These are phyloP conservation scores for Pristionchus entomophagus DNA, from an alignment of 2,888 invertebrate genomes.

Conservation along the genomic window DNA sequence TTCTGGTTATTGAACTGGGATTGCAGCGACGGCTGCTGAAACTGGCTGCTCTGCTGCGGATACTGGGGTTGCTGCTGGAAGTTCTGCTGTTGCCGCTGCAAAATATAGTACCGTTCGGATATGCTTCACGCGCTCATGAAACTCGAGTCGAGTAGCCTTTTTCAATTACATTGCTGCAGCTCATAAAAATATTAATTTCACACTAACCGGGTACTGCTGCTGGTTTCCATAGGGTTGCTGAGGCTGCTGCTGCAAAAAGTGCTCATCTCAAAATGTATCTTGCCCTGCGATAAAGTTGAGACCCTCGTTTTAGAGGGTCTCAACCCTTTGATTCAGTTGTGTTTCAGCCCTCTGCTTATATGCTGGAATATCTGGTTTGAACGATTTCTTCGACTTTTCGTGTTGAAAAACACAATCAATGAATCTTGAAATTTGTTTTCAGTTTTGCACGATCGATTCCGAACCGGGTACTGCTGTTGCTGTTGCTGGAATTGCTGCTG, in stretches of 20 bases:
- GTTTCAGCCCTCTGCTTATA: background rate
- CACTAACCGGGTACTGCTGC: background rate
- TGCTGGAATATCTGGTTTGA: background rate
- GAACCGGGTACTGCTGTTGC: conserved; percentile 10
- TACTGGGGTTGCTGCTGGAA: background rate
- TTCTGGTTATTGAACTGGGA: too few relatives aligned
- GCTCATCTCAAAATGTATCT: too few relatives aligned
- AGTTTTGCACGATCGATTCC: background rate
- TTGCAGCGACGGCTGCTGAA: background rate
- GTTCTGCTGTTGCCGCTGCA: conserved; percentile 5
- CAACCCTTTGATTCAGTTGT: background rate
- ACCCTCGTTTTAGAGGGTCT: too few relatives aligned
- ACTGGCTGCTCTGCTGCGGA: background rate
- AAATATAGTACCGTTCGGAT: background rate
- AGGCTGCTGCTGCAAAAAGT: background rate
- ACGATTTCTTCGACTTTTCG: background rate
- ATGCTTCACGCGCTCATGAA: too few relatives aligned
- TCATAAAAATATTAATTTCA: background rate
- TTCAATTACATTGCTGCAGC: too few relatives aligned
- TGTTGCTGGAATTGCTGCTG: conserved; percentile 30
- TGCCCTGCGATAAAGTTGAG: too few relatives aligned
- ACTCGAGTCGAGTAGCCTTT: too few relatives aligned
- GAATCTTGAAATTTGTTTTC: background rate
- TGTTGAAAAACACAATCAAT: background rate
- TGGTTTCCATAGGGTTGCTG: background rate